These are phyloP conservation scores for Notoglanidium macrostoma DNA, from an alignment of 2,797 vertebrate species.

Conservation along the genomic window DNA sequence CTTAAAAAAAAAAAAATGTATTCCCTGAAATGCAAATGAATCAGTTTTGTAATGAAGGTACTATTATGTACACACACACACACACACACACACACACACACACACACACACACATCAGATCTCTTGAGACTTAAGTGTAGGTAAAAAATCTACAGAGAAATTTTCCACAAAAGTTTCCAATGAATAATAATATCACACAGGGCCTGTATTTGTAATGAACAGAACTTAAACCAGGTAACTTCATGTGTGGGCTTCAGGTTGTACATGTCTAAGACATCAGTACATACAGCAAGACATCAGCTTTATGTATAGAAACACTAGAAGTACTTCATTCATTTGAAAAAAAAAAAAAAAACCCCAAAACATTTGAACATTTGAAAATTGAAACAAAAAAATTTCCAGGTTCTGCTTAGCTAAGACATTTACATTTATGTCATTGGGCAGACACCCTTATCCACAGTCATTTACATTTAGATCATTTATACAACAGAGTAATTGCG, in stretches of 20 bases:
- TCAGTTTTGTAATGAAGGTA: neutral
- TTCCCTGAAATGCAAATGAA: slow-evolving; percentile 23
- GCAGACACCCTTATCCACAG: no score
- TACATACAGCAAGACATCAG: neutral
- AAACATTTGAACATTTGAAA: no score
- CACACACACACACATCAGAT: no score
- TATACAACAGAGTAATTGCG: no score
- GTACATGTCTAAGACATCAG: neutral
- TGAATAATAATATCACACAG: neutral
- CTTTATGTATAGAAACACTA: neutral
- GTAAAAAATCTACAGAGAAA: neutral
- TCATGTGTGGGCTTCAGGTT: no score
- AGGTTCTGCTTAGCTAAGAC: neutral
- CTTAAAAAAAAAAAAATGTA: neutral
- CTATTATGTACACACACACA: neutral
- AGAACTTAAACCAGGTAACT: neutral
- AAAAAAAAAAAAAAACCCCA: neutral
- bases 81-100: neutral
- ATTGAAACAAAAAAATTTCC: neutral
- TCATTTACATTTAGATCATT: no score
- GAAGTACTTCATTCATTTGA: neutral
- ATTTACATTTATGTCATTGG: no score
- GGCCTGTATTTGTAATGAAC: neutral
- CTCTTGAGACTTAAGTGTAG: neutral
- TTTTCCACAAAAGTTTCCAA: neutral